phyloP scores from a whole-genome alignment of 2,888 invertebrate genomes.

The Aleiodes testaceus region DNA sequence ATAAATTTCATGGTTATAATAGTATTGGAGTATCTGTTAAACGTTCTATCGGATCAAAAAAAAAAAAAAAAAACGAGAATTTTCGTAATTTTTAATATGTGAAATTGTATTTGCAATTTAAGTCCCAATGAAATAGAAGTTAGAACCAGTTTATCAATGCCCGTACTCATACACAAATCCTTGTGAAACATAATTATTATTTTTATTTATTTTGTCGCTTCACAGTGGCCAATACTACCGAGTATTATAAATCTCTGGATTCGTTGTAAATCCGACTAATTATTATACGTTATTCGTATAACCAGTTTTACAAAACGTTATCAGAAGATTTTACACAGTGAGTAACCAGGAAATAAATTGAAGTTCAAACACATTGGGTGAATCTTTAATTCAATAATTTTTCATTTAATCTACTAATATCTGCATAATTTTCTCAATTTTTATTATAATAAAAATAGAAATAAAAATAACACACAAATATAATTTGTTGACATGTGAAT shows the following conservation, averaged over 20 bases:
- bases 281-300: constrained; percentile 54
- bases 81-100: background rate
- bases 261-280: constrained; percentile 55
- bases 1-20: constrained; percentile 32
- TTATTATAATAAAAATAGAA: background rate
- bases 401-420: background rate
- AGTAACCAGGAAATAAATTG: constrained; percentile 26
- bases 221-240: no score
- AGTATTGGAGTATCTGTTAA: constrained; percentile 26
- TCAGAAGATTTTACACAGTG: background rate
- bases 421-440: constrained; percentile 15
- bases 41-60: background rate
- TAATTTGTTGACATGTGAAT: background rate
- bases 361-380: background rate
- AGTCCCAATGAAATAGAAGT: constrained; percentile 41
- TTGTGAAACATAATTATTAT: constrained; percentile 29
- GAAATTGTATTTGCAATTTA: constrained; percentile 31
- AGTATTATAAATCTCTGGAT: constrained; percentile 54
- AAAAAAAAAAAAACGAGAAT: no score
- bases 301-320: constrained; percentile 46
- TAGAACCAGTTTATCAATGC: constrained; percentile 53
- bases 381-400: constrained; percentile 5
- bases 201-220: constrained; percentile 21
- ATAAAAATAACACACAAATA: no score
- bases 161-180: constrained; percentile 41